Evolutionary conservation across 1,140 invertebrate genomes (phyloP).

Genomic region (Mizuhopecten yessoensis): DNA sequence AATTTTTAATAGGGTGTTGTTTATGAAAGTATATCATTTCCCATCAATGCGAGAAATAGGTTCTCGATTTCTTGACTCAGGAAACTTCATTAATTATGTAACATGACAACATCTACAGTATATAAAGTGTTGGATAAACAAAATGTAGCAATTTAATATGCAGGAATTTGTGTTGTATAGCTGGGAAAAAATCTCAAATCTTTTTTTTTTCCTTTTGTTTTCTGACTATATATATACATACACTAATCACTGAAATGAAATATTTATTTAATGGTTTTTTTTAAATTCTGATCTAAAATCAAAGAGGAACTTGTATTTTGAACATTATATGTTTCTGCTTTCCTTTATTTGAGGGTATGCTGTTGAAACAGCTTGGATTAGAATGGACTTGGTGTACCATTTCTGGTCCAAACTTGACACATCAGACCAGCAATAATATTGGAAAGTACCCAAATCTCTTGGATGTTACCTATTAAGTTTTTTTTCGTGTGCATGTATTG

Average conservation of each 20-base stretch:
- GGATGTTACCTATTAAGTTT: background rate
- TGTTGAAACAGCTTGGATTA: background rate
- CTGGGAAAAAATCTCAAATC: background rate
- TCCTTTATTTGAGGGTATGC: background rate
- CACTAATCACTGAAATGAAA: background rate
- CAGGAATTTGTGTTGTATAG: constrained; percentile 6
- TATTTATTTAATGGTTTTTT: background rate
- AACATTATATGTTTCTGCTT: constrained; percentile 11
- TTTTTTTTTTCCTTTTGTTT: background rate
- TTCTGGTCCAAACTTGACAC: constrained; percentile 5
- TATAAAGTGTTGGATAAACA: background rate
- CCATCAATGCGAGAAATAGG: background rate
- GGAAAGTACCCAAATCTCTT: constrained; percentile 3
- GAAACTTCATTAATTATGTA: constrained; percentile 12
- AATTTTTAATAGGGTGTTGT: background rate
- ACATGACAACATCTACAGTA: background rate
- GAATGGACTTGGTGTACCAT: background rate
- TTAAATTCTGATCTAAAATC: background rate
- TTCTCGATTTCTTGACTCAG: constrained; percentile 3
- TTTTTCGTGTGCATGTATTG: background rate
- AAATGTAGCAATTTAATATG: background rate
- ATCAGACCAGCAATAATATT: background rate
- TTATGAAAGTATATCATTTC: background rate
- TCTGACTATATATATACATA: background rate
- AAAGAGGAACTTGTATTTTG: background rate